A percentile compares a stretch with the other conserved stretches of the same genome.
Evolutionary conservation across 2,888 invertebrate genomes (phyloP).

Genomic region (Lasiommata megera): DNA sequence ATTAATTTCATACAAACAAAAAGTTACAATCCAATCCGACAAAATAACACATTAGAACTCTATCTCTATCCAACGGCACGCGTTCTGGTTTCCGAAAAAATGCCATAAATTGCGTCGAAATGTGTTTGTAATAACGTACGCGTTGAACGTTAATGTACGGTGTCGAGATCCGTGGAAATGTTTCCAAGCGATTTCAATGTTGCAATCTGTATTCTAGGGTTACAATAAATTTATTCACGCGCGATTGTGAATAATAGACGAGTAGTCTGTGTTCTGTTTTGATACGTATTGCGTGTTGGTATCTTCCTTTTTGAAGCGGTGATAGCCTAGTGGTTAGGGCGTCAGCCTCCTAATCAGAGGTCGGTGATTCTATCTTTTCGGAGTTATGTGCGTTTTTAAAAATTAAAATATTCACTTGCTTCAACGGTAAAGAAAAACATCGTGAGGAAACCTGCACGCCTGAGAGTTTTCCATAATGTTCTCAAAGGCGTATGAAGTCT

Average conservation of each 20-base stretch:
- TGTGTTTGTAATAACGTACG: slow-evolving; percentile 1
- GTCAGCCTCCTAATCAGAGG: no score
- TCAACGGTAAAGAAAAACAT: no score
- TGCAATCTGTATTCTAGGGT: background rate
- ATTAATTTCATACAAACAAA: no score
- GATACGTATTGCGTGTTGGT: background rate
- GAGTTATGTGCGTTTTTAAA: no score
- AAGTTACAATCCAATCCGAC: background rate
- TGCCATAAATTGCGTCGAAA: slow-evolving; percentile 2
- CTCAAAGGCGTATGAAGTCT: no score
- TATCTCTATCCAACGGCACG: background rate
- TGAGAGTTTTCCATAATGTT: no score
- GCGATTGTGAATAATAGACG: background rate
- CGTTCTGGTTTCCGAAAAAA: slow-evolving; percentile 5
- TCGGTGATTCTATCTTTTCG: no score
- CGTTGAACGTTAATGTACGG: background rate
- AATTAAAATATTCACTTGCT: no score
- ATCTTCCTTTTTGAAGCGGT: no score
- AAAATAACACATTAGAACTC: background rate
- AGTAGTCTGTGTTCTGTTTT: background rate
- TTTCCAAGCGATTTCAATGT: background rate
- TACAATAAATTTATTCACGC: background rate
- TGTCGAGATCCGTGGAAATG: background rate
- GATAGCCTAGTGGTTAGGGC: no score
- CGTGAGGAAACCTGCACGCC: no score